Evolutionary conservation across 2,797 vertebrate species (phyloP), one percentile per base, ranked within the genome.

Genomic region (Melopsittacus undulatus): DNA sequence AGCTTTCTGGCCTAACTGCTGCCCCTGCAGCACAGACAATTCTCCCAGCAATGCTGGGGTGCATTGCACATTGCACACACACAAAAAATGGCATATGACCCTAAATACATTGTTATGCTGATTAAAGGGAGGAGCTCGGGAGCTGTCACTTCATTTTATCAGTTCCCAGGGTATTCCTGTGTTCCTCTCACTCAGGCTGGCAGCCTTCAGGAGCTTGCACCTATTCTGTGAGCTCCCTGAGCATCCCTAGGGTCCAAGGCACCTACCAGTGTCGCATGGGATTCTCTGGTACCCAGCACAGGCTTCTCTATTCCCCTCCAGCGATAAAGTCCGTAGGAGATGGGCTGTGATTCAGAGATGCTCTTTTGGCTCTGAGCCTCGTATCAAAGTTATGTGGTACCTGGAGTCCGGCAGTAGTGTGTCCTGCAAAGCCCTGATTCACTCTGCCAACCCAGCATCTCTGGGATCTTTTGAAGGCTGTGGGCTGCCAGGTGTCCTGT

Each of bases 401-500:
- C 83, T 69, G 8, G 26, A 52, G 48, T 69, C 69, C 0, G 0
- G 62, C 13, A 6, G 30, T 2, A 52, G 72, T 0, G 0, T 59
- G 77, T 67, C 66, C 76, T 83, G 72, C 79, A 45, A 57, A 88
- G 76, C 68, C 64, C 46, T 13, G 32, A 20, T 61, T 76, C 59
- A 0, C 22, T 34, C 81, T 84, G 67, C 63, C 69, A 3, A 6
- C 11, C 51, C 57, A 64, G 48, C 36, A 1, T 18, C 0, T 0
- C 61, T 3, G 3, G 43, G 73, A 89, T 77, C 61, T 67, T 89
- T 70, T 93, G 93, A 94, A 92, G 93, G 89, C 77, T 43, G 40
- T 43, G 89, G 43, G 66, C 66, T 78, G 38, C 66, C 66, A 32
- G 80, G 73, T 12, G 2, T 78, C 66, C 77, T n/a, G n/a, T 68